Evolutionary conservation across 1,140 invertebrate genomes (phyloP).

Genomic region (Melipona quadrifasciata): DNA sequence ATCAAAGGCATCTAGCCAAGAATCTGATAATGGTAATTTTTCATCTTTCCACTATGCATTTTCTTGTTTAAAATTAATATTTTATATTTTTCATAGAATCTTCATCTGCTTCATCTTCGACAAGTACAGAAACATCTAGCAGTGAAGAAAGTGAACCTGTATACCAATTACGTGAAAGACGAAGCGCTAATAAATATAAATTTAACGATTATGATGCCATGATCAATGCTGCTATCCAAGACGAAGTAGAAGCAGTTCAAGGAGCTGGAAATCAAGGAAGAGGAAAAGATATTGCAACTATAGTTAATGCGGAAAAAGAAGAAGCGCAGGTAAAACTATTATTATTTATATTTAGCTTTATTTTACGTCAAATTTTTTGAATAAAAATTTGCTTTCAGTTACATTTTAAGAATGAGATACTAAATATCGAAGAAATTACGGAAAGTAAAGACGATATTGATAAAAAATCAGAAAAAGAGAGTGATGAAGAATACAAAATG

Average conservation of each 20-base stretch:
- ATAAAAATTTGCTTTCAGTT: conserved; percentile 13
- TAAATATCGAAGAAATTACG: conserved; percentile 66
- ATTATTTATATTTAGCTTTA: background rate
- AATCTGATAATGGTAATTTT: conserved; percentile 69
- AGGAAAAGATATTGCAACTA: conserved; percentile 95
- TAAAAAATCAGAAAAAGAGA: conserved; percentile 76
- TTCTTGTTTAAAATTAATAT: background rate
- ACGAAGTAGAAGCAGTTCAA: conserved; percentile 88
- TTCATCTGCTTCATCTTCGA: conserved; percentile 69
- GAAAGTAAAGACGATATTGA: conserved; percentile 67
- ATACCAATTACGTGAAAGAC: conserved; percentile 90
- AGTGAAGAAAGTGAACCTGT: conserved; percentile 87
- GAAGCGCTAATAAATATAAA: conserved; percentile 89
- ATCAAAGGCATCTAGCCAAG: conserved; percentile 72
- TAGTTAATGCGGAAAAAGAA: conserved; percentile 91
- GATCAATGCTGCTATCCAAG: conserved; percentile 95
- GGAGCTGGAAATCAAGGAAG: conserved; percentile 90
- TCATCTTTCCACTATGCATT: background rate
- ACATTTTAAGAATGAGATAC: conserved; percentile 63
- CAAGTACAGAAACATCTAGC: conserved; percentile 81
- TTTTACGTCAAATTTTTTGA: background rate
- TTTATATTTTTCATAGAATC: conserved; percentile 62
- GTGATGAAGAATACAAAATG: conserved; percentile 79
- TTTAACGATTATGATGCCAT: conserved; percentile 97
- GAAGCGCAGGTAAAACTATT: conserved; percentile 82